A percentile compares a stretch with the other conserved stretches of the same genome.
These are phyloP conservation scores for Notarius quadriscutis DNA, from an alignment of 2,113 vertebrate species.

Conservation along the genomic window DNA sequence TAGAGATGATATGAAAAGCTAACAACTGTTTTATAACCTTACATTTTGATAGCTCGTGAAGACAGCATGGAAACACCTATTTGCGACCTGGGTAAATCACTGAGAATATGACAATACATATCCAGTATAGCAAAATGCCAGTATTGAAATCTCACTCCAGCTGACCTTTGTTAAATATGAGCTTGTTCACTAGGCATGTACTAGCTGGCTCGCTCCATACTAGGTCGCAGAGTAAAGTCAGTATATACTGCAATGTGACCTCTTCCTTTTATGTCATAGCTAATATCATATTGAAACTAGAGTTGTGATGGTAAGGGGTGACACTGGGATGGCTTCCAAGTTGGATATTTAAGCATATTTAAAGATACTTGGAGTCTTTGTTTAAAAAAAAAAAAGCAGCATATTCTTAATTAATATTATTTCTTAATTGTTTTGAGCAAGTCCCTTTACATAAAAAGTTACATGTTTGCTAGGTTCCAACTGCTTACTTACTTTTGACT, in stretches of 20 bases:
- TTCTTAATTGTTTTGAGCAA: not conserved
- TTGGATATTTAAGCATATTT: not conserved
- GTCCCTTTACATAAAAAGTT: not conserved
- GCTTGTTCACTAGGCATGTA: not conserved
- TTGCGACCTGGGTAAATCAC: not conserved
- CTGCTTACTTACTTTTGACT: not conserved
- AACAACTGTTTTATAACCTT: not conserved
- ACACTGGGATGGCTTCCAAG: not conserved
- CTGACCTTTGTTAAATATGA: not conserved
- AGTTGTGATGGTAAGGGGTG: not conserved
- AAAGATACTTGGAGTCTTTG: not conserved
- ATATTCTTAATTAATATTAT: not conserved
- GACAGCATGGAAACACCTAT: not conserved
- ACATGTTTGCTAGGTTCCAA: not conserved
- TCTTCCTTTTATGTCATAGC: not conserved
- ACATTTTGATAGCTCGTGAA: not conserved
- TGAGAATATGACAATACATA: not conserved
- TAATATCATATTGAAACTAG: not conserved
- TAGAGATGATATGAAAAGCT: not conserved
- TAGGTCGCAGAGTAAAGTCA: not conserved
- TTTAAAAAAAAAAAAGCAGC: not conserved
- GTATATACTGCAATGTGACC: not conserved
- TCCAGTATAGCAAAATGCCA: not conserved
- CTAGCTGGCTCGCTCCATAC: not conserved
- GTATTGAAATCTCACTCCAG: not conserved